phyloP scores from a whole-genome alignment of 2,113 vertebrate species.

The Ammospiza caudacuta region DNA sequence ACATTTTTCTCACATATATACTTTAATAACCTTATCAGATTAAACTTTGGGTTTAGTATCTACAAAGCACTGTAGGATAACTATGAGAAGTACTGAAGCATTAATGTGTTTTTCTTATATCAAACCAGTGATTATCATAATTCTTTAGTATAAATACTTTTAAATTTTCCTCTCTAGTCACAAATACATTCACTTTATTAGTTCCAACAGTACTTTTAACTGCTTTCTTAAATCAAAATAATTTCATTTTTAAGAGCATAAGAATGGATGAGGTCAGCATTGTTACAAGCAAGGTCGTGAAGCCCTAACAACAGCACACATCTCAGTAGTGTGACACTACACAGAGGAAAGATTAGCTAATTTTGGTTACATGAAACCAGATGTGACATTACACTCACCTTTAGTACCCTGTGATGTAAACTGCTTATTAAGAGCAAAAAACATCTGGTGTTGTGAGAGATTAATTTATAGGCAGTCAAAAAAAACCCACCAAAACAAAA shows the following conservation, averaged over 20 bases:
- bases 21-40: neutral
- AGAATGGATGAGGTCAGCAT: neutral
- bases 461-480: neutral
- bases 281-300: neutral
- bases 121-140: neutral
- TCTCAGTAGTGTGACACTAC: neutral
- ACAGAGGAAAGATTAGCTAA: neutral
- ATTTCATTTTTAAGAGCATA: neutral
- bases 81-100: neutral
- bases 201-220: neutral
- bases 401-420: neutral
- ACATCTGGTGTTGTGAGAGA: neutral
- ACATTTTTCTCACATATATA: neutral
- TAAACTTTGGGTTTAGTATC: neutral
- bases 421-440: neutral
- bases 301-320: neutral
- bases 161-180: neutral
- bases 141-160: neutral
- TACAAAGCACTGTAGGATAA: neutral
- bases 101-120: neutral
- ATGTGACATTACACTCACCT: neutral
- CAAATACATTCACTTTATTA: neutral
- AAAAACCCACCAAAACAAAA: neutral
- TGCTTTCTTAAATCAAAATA: neutral
- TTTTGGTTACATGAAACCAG: neutral